These are phyloP conservation scores for Brachyptera risi DNA, from an alignment of 2,888 invertebrate species.

Conservation along the genomic window DNA sequence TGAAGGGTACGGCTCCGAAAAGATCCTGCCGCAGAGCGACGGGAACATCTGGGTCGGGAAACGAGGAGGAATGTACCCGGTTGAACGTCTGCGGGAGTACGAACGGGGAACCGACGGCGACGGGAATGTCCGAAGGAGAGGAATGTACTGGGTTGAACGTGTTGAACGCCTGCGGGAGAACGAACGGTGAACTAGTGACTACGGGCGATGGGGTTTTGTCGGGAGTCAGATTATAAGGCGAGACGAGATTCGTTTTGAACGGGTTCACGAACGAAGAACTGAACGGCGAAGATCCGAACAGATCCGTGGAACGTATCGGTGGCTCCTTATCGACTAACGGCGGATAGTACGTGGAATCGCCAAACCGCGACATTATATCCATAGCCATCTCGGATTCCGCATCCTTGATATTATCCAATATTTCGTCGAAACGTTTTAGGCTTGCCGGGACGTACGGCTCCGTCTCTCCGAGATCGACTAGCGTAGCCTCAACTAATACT, in stretches of 20 bases:
- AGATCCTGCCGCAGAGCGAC: slow-evolving; percentile 34
- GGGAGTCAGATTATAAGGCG: neutral
- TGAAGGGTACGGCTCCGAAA: slow-evolving; percentile 39
- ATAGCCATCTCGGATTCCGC: neutral
- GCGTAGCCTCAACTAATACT: slow-evolving; percentile 26
- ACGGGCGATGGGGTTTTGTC: neutral
- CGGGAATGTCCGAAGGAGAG: neutral
- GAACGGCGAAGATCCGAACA: slow-evolving; percentile 46
- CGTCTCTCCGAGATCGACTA: slow-evolving; percentile 32
- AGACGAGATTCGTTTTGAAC: too few species aligned
- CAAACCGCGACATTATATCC: neutral
- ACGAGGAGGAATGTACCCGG: neutral
- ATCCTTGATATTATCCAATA: neutral
- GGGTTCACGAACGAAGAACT: slow-evolving; percentile 42
- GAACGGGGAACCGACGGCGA: slow-evolving; percentile 35
- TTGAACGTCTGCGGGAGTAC: slow-evolving; percentile 34
- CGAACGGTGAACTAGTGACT: slow-evolving; percentile 36
- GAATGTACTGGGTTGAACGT: slow-evolving; percentile 20
- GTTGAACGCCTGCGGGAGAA: slow-evolving; percentile 33
- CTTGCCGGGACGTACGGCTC: neutral
- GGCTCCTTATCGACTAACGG: neutral
- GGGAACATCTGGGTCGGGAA: neutral
- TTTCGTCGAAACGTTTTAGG: neutral
- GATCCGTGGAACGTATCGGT: slow-evolving; percentile 38
- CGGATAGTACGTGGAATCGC: neutral